These are phyloP conservation scores for Palaemon carinicauda DNA, from an alignment of 1,140 invertebrate genomes.

Conservation along the genomic window DNA sequence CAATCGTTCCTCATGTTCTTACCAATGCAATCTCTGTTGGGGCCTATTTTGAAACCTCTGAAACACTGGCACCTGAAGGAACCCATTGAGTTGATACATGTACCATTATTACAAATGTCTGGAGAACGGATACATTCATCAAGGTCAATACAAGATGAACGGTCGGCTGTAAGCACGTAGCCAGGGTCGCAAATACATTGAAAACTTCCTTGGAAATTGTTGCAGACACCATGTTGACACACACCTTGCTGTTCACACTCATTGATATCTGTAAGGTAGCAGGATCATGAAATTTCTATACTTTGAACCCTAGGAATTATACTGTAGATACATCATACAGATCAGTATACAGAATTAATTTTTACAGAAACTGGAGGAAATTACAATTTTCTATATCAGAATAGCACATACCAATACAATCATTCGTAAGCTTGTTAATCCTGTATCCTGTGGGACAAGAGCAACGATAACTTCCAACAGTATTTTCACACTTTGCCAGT, in stretches of 20 bases:
- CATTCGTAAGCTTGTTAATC: conserved; percentile 65
- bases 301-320: no score
- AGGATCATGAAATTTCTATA: no score
- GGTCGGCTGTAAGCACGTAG: conserved; percentile 69
- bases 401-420: conserved; percentile 69
- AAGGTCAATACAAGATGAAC: conserved; percentile 77
- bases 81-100: conserved; percentile 80
- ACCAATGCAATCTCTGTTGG: conserved; percentile 87
- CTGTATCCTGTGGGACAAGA: conserved; percentile 81
- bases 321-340: no score
- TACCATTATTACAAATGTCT: conserved; percentile 82
- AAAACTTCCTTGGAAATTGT: conserved; percentile 78
- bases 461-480: conserved; percentile 77
- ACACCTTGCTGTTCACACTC: conserved; percentile 75
- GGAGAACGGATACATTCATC: conserved; percentile 79
- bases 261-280: conserved; percentile 70
- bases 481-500: conserved; percentile 81
- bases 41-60: conserved; percentile 80
- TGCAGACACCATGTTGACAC: conserved; percentile 77
- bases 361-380: no score
- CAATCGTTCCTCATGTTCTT: conserved; percentile 57
- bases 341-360: not conserved
- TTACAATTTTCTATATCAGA: no score
- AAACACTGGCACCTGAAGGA: conserved; percentile 83
- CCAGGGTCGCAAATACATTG: conserved; percentile 73